Conservation (phyloP, 30 jellyfish, hydroid and myxozoan species). For the Pseudorhiza aurosa region DNA sequence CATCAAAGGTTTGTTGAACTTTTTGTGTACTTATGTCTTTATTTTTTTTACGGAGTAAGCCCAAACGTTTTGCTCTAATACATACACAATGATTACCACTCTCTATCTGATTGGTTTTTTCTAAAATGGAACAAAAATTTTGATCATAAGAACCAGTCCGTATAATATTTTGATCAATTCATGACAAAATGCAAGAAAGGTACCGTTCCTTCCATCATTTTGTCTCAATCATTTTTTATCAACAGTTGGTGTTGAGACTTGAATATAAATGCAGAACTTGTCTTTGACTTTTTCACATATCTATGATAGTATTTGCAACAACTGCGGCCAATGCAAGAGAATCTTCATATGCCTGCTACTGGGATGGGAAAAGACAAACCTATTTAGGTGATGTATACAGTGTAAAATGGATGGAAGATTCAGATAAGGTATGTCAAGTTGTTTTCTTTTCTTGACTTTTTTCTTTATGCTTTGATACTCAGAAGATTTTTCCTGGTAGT, state of each 20-base stretch:
- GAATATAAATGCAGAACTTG: too few relatives aligned
- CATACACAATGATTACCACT: too few relatives aligned
- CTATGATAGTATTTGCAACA: slow-evolving; percentile 87
- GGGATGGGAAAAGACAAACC: slow-evolving; percentile 79
- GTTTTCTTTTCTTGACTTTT: background rate
- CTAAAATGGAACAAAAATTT: background rate
- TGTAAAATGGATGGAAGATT: slow-evolving; percentile 96
- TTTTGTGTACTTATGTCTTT: background rate
- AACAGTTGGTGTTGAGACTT: too few relatives aligned
- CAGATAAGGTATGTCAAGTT: slow-evolving; percentile 74
- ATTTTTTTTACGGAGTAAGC: background rate
- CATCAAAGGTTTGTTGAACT: slow-evolving; percentile 74
- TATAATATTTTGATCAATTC: too few relatives aligned
- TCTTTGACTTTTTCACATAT: too few relatives aligned
- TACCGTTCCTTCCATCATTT: too few relatives aligned
- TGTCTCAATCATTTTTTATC: too few relatives aligned
- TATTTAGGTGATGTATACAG: slow-evolving; percentile 98
- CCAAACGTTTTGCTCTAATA: background rate
- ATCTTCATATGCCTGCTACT: slow-evolving; percentile 95
- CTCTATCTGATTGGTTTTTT: too few relatives aligned
- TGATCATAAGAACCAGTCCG: background rate
- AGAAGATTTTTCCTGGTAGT: background rate
- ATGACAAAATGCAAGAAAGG: too few relatives aligned
- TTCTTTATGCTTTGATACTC: background rate
- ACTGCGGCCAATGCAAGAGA: slow-evolving; percentile 94